Base-by-base conservation (phyloP, 2,113 vertebrate genomes). In the Edolisoma coerulescens region DNA sequence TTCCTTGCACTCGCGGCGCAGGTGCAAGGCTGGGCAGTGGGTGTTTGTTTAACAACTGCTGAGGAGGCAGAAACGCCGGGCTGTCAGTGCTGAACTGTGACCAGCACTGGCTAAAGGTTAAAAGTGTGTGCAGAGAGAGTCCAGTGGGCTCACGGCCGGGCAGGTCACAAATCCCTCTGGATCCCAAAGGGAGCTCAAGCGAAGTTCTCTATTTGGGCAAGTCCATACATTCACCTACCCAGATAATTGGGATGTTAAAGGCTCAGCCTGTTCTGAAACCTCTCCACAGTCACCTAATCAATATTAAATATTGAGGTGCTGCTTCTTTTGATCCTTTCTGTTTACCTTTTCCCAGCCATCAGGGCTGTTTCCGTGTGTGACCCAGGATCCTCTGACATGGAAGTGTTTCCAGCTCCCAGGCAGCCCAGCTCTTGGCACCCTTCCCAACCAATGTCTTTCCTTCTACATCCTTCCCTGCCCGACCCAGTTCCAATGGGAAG, bases 401-500 rank as follows among this genome's bases (percentile, higher is more conserved):
- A 80, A 44, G 11, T 12, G 1, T 52, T 74, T 70, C 63, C 39
- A 67, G 37, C 32, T 65, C 70, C 13, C 18, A 33, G 59, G 49
- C 64, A 57, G 6, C 26, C 22, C 47, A 7, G 21, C 44, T 83
- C 56, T 6, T 10, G 16, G 57, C 28, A 32, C 18, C 1, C 28
- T 44, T 53, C 60, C 33, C 39, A 86, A 83, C 3, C 21, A 3
- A 4, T 1, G 2, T 35, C 30, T 50, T 26, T 42, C 37, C 39
- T 39, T 21, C 49, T 24, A 15, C 44, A 45, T 32, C 30, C 50
- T 17, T 11, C 26, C 32, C 49, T 45, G 26, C 49, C 45, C 6
- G 18, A 4, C 64, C 44, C 5, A 0, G 16, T 33, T 59, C 44
- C 68, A 30, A 1, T 0, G 2, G 7, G 22, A 68, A 37, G 44